These are phyloP conservation scores for Volucella inanis DNA, from an alignment of 2,888 invertebrate species.

Conservation along the genomic window DNA sequence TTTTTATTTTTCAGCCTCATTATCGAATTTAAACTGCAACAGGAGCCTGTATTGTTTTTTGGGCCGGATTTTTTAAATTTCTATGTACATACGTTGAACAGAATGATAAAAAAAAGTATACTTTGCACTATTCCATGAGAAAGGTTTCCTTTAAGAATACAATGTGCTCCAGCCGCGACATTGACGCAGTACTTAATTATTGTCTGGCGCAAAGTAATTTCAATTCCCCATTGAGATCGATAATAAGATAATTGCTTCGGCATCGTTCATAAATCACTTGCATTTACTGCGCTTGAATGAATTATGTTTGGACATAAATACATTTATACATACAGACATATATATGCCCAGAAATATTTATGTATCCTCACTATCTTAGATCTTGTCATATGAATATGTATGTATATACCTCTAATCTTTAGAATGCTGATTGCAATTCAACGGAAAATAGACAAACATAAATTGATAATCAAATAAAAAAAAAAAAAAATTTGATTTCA, in stretches of 20 bases:
- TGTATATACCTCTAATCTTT: background rate
- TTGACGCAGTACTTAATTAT: background rate
- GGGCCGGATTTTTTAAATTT: too few relatives aligned
- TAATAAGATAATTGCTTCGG: background rate
- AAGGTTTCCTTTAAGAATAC: background rate
- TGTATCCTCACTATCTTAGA: too few relatives aligned
- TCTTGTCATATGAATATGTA: too few relatives aligned
- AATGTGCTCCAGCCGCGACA: background rate
- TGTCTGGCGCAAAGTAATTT: conserved; percentile 2
- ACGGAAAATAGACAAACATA: background rate
- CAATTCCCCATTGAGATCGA: background rate
- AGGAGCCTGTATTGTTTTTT: too few relatives aligned
- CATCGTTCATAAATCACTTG: background rate
- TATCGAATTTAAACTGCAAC: too few relatives aligned
- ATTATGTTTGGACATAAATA: too few relatives aligned
- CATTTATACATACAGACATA: too few relatives aligned
- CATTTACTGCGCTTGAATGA: background rate
- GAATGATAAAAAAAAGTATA: too few relatives aligned
- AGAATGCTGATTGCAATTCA: background rate
- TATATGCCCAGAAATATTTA: background rate
- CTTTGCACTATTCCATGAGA: background rate
- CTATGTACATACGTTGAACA: too few relatives aligned
- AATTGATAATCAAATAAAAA: background rate
- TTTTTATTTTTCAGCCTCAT: too few relatives aligned
- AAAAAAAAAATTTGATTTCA: conserved; percentile 20